A percentile compares a stretch with the other conserved stretches of the same genome.
These are phyloP conservation scores for Pseudomyrmex sp. DNA, from an alignment of 1,140 invertebrate species.

Conservation along the genomic window DNA sequence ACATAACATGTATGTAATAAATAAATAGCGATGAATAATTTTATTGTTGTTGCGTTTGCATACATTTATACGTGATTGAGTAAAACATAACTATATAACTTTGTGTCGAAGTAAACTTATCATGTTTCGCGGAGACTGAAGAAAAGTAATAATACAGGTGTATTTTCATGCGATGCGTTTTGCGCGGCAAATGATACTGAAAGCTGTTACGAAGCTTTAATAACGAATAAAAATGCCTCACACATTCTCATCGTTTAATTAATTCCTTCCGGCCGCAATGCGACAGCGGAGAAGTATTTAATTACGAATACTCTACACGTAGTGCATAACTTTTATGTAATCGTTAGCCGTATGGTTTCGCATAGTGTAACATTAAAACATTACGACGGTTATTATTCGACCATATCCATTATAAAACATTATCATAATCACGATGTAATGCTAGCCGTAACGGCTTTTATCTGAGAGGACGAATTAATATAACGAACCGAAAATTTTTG, in stretches of 20 bases:
- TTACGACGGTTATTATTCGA: slow-evolving; percentile 52
- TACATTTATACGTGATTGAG: neutral
- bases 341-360: slow-evolving; percentile 52
- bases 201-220: slow-evolving; percentile 50
- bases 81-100: neutral
- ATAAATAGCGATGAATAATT: neutral
- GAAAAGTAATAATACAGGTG: slow-evolving; percentile 16
- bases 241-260: slow-evolving; percentile 56
- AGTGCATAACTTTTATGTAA: slow-evolving; percentile 50
- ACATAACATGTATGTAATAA: neutral
- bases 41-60: neutral
- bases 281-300: slow-evolving; percentile 53
- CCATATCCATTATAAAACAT: slow-evolving; percentile 56
- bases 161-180: neutral
- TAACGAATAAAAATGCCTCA: slow-evolving; percentile 55
- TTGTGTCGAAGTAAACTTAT: slow-evolving; percentile 30
- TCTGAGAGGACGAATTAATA: slow-evolving; percentile 32
- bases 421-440: slow-evolving; percentile 60
- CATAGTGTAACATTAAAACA: slow-evolving; percentile 52
- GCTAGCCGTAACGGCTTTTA: slow-evolving; percentile 30
- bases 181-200: slow-evolving; percentile 43
- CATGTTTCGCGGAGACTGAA: neutral
- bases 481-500: slow-evolving; percentile 45
- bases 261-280: slow-evolving; percentile 50
- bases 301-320: slow-evolving; percentile 33